A percentile compares a stretch with the other conserved stretches of the same genome.
These are phyloP conservation scores for Balaeniceps rex DNA, from an alignment of 2,113 vertebrate genomes.

Conservation along the genomic window DNA sequence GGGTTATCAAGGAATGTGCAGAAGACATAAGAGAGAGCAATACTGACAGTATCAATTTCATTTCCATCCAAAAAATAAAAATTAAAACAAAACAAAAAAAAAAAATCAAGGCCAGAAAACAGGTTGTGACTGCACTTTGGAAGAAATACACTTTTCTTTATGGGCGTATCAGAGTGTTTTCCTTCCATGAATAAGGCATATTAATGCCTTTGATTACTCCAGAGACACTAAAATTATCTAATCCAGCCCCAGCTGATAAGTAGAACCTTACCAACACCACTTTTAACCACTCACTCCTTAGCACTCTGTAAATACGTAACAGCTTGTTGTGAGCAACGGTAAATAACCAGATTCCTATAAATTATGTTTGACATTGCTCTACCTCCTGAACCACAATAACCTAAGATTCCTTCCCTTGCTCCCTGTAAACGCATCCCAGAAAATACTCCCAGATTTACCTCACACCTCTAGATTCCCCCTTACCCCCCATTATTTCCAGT, in stretches of 20 bases:
- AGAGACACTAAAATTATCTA: neutral
- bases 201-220: neutral
- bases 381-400: neutral
- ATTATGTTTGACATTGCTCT: neutral
- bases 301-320: neutral
- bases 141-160: neutral
- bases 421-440: neutral
- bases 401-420: neutral
- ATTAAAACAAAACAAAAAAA: neutral
- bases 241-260: neutral
- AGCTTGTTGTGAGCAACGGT: neutral
- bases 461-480: neutral
- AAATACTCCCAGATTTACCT: neutral
- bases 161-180: neutral
- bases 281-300: neutral
- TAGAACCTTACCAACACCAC: neutral
- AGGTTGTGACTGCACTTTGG: neutral
- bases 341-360: neutral
- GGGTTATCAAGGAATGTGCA: neutral
- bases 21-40: neutral
- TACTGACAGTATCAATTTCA: neutral
- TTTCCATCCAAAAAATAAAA: neutral
- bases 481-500: neutral
- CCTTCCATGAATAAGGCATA: neutral
- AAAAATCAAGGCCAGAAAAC: neutral